phyloP scores from a whole-genome alignment of 2,888 invertebrate species.

The Drosophila neonasuta region DNA sequence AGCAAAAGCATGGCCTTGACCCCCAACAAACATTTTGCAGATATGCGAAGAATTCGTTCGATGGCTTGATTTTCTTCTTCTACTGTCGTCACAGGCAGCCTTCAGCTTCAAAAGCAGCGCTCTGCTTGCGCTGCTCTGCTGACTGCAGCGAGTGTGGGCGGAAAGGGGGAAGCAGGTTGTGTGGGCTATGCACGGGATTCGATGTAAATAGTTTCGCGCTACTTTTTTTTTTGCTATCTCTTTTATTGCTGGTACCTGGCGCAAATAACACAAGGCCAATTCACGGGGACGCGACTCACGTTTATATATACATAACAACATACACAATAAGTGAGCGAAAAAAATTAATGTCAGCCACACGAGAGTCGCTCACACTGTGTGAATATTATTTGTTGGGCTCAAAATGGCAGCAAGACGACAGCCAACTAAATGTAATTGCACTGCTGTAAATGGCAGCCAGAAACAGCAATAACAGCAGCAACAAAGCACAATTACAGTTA shows the following conservation, averaged over 20 bases:
- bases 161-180: not conserved
- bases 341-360: constrained; percentile 53
- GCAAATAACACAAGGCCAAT: constrained; percentile 71
- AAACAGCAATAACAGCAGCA: constrained; percentile 11
- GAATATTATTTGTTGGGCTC: constrained; percentile 44
- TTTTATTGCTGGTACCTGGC: constrained; percentile 70
- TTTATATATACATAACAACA: constrained; percentile 28
- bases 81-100: constrained; percentile 71
- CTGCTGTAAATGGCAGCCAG: not conserved
- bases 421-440: not conserved
- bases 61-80: constrained; percentile 43
- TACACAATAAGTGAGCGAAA: constrained; percentile 53
- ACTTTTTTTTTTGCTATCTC: constrained; percentile 52
- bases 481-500: constrained; percentile 61
- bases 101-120: constrained; percentile 44
- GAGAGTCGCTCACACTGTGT: constrained; percentile 41
- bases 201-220: constrained; percentile 68
- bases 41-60: constrained; percentile 31
- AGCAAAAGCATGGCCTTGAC: constrained; percentile 39
- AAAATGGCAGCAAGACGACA: constrained; percentile 32
- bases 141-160: constrained; percentile 28
- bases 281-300: constrained; percentile 54
- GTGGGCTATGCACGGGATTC: constrained; percentile 9
- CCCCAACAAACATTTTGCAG: constrained; percentile 31
- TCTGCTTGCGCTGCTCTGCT: constrained; percentile 27